Conservation (phyloP, 2,888 invertebrate species). For the Polyommatus icarus region DNA sequence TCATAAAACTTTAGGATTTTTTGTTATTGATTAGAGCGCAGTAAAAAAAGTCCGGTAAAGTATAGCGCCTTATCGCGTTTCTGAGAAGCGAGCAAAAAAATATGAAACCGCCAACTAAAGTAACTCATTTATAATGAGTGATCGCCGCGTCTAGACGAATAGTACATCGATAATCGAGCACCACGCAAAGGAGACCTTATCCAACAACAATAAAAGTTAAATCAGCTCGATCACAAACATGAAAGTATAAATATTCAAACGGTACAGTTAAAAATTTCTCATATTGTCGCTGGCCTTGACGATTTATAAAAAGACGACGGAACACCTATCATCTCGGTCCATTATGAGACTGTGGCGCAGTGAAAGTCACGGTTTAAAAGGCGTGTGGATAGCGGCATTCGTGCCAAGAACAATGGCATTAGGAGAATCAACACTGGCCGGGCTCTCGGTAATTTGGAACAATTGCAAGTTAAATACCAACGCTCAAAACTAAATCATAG, state of each 20-base stretch:
- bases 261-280: slow-evolving; percentile 40
- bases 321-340: slow-evolving; percentile 33
- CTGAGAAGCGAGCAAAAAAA: slow-evolving; percentile 56
- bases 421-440: slow-evolving; percentile 61
- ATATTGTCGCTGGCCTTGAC: slow-evolving; percentile 34
- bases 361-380: slow-evolving; percentile 51
- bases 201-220: slow-evolving; percentile 23
- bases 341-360: slow-evolving; percentile 35
- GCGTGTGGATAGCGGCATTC: slow-evolving; percentile 41
- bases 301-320: slow-evolving; percentile 33
- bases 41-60: slow-evolving; percentile 51
- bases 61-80: slow-evolving; percentile 36
- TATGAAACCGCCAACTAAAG: slow-evolving; percentile 46
- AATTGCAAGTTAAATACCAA: slow-evolving; percentile 50
- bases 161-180: slow-evolving; percentile 9
- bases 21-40: slow-evolving; percentile 41
- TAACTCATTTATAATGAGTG: slow-evolving; percentile 49
- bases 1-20: slow-evolving; percentile 22
- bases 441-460: slow-evolving; percentile 66
- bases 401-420: slow-evolving; percentile 49
- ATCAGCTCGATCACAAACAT: background rate
- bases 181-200: background rate
- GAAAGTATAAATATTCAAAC: slow-evolving; percentile 34
- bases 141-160: slow-evolving; percentile 36
- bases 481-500: slow-evolving; percentile 64